Conservation (phyloP, 92 coral and sea anemone species). For the Palythoa grandis region DNA sequence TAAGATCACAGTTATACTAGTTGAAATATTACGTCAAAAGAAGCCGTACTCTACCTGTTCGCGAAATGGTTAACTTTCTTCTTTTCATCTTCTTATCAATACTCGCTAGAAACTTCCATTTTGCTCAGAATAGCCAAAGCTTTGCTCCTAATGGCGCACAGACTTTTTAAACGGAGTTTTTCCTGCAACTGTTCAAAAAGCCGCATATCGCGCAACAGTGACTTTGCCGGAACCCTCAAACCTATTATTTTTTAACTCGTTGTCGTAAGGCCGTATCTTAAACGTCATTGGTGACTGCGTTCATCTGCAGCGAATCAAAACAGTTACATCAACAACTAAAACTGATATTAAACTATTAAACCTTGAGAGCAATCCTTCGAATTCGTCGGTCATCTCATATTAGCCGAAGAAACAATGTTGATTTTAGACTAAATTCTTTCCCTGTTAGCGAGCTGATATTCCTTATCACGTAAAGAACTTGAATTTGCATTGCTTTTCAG, state of each 20-base stretch:
- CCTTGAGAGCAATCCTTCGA: no score
- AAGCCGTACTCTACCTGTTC: constrained; percentile 30
- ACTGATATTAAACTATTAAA: neutral
- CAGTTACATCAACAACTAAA: neutral
- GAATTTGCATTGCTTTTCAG: no score
- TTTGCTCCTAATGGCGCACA: neutral
- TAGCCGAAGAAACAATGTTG: no score
- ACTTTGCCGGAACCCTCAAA: neutral
- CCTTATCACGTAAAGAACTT: no score
- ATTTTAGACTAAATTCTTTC: no score
- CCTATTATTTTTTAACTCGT: no score
- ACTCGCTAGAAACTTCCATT: neutral
- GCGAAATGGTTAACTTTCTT: constrained; percentile 39
- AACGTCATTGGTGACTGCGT: constrained; percentile 19
- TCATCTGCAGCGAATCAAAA: constrained; percentile 43
- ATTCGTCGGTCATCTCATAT: no score
- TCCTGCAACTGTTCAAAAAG: neutral
- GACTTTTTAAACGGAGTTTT: neutral
- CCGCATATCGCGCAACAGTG: neutral
- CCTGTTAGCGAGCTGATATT: no score
- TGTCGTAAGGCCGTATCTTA: neutral
- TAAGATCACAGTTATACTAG: neutral
- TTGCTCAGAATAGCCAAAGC: neutral
- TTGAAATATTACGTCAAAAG: constrained; percentile 11
- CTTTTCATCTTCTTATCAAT: constrained; percentile 25